These are phyloP conservation scores for Gnathonemus longibarbis DNA, from an alignment of 2,113 vertebrate species.

Conservation along the genomic window DNA sequence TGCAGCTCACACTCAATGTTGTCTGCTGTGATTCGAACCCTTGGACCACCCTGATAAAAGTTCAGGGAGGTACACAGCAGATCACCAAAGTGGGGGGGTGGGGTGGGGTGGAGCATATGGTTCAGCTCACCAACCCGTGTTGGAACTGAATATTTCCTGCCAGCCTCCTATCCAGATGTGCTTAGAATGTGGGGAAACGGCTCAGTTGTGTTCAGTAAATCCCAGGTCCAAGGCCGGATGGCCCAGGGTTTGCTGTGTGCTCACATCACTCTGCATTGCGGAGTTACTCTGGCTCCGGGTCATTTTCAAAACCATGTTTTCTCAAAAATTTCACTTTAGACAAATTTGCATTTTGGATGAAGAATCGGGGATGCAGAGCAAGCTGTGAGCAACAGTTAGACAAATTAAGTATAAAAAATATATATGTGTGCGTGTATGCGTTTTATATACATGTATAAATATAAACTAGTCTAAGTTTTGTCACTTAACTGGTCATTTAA, in stretches of 20 bases:
- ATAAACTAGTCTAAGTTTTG: background rate
- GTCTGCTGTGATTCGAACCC: background rate
- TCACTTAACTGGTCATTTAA: background rate
- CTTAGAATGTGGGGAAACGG: background rate
- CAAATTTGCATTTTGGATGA: background rate
- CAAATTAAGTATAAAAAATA: background rate
- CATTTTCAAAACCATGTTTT: background rate
- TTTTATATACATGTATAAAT: background rate
- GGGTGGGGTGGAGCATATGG: background rate
- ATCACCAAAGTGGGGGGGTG: background rate
- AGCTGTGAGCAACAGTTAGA: background rate
- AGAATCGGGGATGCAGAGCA: background rate
- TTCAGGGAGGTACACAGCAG: background rate
- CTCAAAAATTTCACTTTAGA: background rate
- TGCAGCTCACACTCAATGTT: background rate
- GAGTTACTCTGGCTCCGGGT: background rate
- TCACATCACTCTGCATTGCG: background rate
- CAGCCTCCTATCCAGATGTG: background rate
- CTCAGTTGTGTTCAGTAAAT: slow-evolving; percentile 5
- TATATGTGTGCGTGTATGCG: too few species aligned
- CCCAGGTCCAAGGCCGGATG: background rate
- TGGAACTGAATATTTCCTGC: background rate
- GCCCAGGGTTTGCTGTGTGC: too few species aligned
- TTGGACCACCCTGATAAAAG: background rate
- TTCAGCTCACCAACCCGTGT: background rate